A percentile compares a stretch with the other conserved stretches of the same genome.
These are phyloP conservation scores for Deilephila porcellus DNA, from an alignment of 2,888 invertebrate genomes.

Conservation along the genomic window DNA sequence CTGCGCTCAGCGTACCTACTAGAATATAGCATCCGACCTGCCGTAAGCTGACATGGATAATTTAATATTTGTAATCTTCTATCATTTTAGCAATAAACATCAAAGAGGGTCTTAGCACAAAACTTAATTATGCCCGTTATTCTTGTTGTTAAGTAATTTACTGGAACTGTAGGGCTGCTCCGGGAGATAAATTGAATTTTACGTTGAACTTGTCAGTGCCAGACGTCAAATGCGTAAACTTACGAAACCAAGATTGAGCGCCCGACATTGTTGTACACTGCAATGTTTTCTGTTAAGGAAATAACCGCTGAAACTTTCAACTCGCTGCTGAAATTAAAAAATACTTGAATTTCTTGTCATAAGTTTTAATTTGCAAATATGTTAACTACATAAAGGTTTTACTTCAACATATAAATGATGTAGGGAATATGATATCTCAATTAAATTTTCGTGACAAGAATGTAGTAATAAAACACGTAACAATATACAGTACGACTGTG, in stretches of 20 bases:
- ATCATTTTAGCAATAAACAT: slow-evolving; percentile 29
- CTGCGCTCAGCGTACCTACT: neutral
- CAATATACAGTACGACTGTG: too few relatives aligned
- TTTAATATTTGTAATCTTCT: slow-evolving; percentile 20
- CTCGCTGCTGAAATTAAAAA: neutral
- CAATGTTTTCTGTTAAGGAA: slow-evolving; percentile 18
- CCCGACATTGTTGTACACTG: slow-evolving; percentile 41
- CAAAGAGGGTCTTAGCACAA: slow-evolving; percentile 35
- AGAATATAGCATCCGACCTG: neutral
- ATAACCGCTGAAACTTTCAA: neutral
- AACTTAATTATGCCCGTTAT: slow-evolving; percentile 47
- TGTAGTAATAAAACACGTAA: too few relatives aligned
- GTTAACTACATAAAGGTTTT: neutral
- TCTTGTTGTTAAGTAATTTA: slow-evolving; percentile 50
- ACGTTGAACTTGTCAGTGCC: slow-evolving; percentile 53
- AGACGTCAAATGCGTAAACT: slow-evolving; percentile 54
- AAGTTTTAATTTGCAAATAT: neutral
- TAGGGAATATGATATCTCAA: too few relatives aligned
- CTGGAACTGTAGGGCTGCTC: slow-evolving; percentile 45
- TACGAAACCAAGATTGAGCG: slow-evolving; percentile 44
- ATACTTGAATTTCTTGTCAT: neutral
- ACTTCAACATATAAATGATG: too few relatives aligned
- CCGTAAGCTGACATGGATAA: neutral
- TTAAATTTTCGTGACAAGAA: too few relatives aligned
- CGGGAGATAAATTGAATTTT: slow-evolving; percentile 54